phyloP scores from a whole-genome alignment of 2,888 invertebrate species.

The Erebia palarica region DNA sequence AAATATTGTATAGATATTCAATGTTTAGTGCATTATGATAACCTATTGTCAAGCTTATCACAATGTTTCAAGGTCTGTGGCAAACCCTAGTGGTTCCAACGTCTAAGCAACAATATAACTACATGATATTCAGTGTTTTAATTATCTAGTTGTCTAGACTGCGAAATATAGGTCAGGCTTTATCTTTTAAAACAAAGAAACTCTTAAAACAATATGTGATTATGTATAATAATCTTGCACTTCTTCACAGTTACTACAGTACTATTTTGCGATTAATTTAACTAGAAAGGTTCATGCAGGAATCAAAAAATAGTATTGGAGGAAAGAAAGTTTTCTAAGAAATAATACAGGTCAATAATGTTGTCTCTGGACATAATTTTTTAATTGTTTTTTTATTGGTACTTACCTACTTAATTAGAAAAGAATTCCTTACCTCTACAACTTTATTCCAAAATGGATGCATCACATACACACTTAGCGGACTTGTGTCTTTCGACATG shows the following conservation, averaged over 20 bases:
- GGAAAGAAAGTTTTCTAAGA: not conserved
- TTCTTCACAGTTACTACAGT: not conserved
- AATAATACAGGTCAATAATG: not conserved
- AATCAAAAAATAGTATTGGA: not conserved
- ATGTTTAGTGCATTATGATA: not conserved
- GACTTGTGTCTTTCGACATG: conserved; percentile 97
- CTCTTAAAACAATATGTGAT: not conserved
- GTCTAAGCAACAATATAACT: not conserved
- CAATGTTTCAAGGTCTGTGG: conserved; percentile 9
- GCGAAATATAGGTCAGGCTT: conserved; percentile 2
- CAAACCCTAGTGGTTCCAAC: not conserved
- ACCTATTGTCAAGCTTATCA: conserved; percentile 15
- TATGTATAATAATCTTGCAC: not conserved
- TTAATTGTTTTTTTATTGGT: not conserved
- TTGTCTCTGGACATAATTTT: not conserved
- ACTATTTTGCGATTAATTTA: not conserved
- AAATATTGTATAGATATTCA: too few species aligned
- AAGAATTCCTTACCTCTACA: conserved; percentile 89
- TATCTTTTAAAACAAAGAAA: conserved; percentile 10
- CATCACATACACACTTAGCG: conserved; percentile 98
- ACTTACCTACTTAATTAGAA: conserved; percentile 17
- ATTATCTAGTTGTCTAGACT: conserved; percentile 3
- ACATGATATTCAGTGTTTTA: not conserved
- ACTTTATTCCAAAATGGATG: conserved; percentile 99
- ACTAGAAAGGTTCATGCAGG: not conserved